Base-by-base conservation (phyloP, 2,888 invertebrate genomes). In the Ectemnius continuus region DNA sequence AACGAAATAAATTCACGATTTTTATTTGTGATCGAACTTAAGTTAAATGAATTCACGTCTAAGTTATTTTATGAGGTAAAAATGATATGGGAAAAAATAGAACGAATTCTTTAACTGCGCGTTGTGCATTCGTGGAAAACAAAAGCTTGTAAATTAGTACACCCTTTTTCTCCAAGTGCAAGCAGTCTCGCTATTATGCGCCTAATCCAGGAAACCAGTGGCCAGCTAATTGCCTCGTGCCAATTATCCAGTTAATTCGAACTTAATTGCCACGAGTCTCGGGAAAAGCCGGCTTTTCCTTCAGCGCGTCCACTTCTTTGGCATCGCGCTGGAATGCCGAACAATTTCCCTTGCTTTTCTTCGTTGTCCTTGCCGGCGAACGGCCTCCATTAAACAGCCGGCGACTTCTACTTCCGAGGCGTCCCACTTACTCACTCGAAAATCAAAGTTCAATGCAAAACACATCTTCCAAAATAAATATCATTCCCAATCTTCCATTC, bases 161-260 rank as follows among this genome's bases (percentile, higher is more conserved):
- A 36, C 8, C 8, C 36, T 36, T 36, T 36, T 36, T 36, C 36
- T 36, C 8, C 36, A 36, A 36, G 36, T 36, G 36, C 14, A 28
- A 60, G 26, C 23, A 28, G 28, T 60, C 13, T 60, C 16, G 26
- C 59, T 28, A 28, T 60, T 60, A 28, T 28, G 46, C 26, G 36
- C 26, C 45, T 66, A 28, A 47, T 57, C 18, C 59, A 18, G 23
- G 58, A 23, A 47, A 47, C 6, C 52, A 13, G 67, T 20, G 26
- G 4, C 4, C 62, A n/a, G 48, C 23, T 65, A 70, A 70, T 70
- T 70, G 46, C 70, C 28, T 23, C 18, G 48, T 28, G 47, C 36
- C 70, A 70, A 70, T 70, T 70, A 58, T 67, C 61, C 69, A 16
- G 26, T 69, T 69, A 69, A 69, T 66, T 70, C 70, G 65, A 61